Evolutionary conservation across 2,888 invertebrate species (phyloP), one percentile per base, ranked within the genome.

Genomic region (Cephus spinipes): DNA sequence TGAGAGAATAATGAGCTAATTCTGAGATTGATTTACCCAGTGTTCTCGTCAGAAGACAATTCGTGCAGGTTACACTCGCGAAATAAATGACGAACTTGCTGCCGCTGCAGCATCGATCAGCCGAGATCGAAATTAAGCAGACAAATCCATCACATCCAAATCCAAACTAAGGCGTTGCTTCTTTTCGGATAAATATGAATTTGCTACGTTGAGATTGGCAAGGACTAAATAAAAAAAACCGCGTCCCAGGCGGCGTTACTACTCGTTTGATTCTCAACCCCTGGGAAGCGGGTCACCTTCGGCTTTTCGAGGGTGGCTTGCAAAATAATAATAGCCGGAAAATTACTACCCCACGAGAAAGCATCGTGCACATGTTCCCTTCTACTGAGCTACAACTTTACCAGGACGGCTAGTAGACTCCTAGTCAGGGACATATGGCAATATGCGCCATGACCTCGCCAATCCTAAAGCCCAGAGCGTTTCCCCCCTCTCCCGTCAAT

Each of bases 81-180:
- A 23, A 55, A 55, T 3, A 55, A 55, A 55, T 55, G 55, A 55
- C 55, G 55, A 55, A 55, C 55, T 77, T 85, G 86, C 81, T 84
- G 86, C 55, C 23, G 55, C 55, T 55, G 55, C 55, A 55, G 55
- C 87, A 87, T 87, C 85, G 87, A 87, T 86, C 80, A 81, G 76
- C 79, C 79, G 69, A 82, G 81, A 83, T 81, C 82, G 80, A 76
- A 77, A 85, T 55, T 55, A 55, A 55, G 55, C 55, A 55, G 55
- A 55, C 9, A 23, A 55, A 23, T 55, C 55, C 55, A 55, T 55
- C 55, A 55, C 55, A 55, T 23, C 23, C 23, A 55, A 55, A 23
- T 55, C 55, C 55, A 15, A 55, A 55, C 55, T 55, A 55, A 9
- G 55, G 55, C 55, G 55, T 55, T 55, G 23, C 55, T 55, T 9